Percentiles rank a stretch among this genome's conserved stretches.
Conservation (phyloP, 2,888 invertebrate genomes). For the Andrena haemorrhoa region DNA sequence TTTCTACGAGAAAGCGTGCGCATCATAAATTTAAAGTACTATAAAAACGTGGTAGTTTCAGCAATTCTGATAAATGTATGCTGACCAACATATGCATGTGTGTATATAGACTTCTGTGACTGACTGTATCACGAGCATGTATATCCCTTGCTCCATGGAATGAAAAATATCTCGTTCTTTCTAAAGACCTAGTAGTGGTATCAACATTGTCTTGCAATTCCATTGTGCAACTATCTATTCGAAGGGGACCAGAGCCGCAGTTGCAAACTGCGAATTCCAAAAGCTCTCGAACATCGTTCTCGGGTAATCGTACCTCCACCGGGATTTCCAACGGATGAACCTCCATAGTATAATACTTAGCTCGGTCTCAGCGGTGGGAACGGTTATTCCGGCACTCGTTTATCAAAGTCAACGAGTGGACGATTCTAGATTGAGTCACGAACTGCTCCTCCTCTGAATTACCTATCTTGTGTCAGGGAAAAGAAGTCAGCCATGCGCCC, state of each 20-base stretch:
- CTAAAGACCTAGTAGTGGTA: background rate
- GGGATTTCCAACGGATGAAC: constrained; percentile 33
- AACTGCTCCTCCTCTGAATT: constrained; percentile 47
- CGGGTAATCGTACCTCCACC: constrained; percentile 20
- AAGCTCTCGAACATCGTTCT: constrained; percentile 13
- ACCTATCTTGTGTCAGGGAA: constrained; percentile 23
- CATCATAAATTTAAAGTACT: too few species aligned
- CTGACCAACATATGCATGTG: too few species aligned
- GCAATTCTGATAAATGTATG: too few species aligned
- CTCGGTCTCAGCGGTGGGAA: constrained; percentile 29
- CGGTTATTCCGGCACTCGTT: constrained; percentile 60
- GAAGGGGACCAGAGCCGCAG: background rate
- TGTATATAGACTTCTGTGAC: too few species aligned
- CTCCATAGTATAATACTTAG: constrained; percentile 29
- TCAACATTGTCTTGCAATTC: background rate
- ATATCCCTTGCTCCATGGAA: too few species aligned
- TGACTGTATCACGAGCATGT: too few species aligned
- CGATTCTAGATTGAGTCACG: constrained; percentile 74
- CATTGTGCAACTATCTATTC: background rate
- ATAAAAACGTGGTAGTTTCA: too few species aligned
- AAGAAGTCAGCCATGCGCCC: constrained; percentile 36
- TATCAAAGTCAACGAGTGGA: constrained; percentile 73
- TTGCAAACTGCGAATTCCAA: constrained; percentile 16
- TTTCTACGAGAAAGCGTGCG: too few species aligned
- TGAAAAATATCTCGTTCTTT: background rate